Evolutionary conservation across 2,113 vertebrate species (phyloP).

Genomic region (Collichthys lucidus): DNA sequence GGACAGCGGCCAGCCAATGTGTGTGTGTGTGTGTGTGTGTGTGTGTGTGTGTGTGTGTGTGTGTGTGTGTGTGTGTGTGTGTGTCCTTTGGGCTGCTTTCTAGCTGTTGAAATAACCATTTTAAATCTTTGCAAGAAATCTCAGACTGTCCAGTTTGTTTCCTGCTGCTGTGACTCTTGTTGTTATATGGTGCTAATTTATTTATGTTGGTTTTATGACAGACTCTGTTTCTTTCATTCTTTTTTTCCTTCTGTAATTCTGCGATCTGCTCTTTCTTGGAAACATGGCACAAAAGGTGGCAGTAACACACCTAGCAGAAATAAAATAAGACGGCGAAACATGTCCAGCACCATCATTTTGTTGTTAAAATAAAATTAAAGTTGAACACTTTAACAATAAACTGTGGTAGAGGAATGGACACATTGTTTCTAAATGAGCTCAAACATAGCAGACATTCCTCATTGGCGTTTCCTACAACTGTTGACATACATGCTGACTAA

Average conservation of each 20-base stretch:
- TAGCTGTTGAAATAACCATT: constrained; percentile 48
- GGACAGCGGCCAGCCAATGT: constrained; percentile 38
- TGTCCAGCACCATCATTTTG: background rate
- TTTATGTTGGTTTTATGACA: constrained; percentile 47
- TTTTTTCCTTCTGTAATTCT: constrained; percentile 2
- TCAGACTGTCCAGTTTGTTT: constrained; percentile 30
- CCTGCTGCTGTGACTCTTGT: constrained; percentile 42
- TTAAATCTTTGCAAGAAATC: constrained; percentile 49
- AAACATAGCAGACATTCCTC: too few relatives aligned
- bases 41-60: constrained; percentile 33
- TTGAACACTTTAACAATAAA: background rate
- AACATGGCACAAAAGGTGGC: constrained; percentile 7
- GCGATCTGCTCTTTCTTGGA: background rate
- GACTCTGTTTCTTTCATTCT: constrained; percentile 17
- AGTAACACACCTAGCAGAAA: background rate
- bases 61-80: constrained; percentile 27
- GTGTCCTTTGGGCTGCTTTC: constrained; percentile 17
- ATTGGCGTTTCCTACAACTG: too few relatives aligned
- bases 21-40: constrained; percentile 34
- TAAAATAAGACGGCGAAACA: background rate
- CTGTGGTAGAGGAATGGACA: too few relatives aligned
- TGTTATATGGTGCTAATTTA: constrained; percentile 47
- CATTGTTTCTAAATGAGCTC: too few relatives aligned
- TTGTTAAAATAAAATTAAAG: background rate
- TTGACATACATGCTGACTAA: too few relatives aligned